Percentiles rank a stretch among this genome's conserved stretches.
Evolutionary conservation across 2,888 invertebrate genomes (phyloP).

Genomic region (Stenoptilia bipunctidactyla): DNA sequence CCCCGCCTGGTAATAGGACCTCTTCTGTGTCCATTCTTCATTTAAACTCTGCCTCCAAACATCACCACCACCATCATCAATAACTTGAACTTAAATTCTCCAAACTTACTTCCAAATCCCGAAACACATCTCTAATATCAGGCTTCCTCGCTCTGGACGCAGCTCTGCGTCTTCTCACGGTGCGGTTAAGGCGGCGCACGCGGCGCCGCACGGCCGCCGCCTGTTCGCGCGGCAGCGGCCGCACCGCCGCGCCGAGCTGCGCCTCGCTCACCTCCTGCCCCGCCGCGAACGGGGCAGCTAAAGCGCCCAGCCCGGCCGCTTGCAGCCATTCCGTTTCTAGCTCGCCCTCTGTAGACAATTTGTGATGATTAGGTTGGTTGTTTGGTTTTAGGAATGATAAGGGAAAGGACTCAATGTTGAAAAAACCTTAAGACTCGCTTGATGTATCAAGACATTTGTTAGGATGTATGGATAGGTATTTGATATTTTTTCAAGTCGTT

Average conservation of each 20-base stretch:
- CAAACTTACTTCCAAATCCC: constrained; percentile 81
- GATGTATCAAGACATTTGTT: no score
- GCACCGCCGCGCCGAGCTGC: constrained; percentile 73
- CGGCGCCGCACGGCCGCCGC: constrained; percentile 83
- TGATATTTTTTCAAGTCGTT: no score
- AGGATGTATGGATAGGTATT: no score
- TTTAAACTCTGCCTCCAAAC: no score
- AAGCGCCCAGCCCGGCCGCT: constrained; percentile 78
- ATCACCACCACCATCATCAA: no score
- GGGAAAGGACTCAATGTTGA: no score
- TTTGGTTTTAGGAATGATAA: no score
- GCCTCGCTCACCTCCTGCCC: constrained; percentile 77
- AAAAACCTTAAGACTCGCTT: no score
- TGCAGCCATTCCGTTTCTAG: constrained; percentile 83
- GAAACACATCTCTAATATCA: constrained; percentile 86
- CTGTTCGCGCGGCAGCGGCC: constrained; percentile 77
- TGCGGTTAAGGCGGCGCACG: constrained; percentile 82
- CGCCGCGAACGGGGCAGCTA: constrained; percentile 78
- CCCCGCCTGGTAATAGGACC: no score
- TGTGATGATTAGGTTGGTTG: no score
- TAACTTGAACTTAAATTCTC: no score
- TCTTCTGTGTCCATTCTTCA: no score
- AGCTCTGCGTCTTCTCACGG: constrained; percentile 74
- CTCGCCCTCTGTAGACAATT: constrained; percentile 76
- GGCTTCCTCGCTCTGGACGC: constrained; percentile 75